Percentiles rank a stretch among this genome's conserved stretches.
phyloP scores from a whole-genome alignment of 2,113 vertebrate genomes.

The Oryzias celebensis region DNA sequence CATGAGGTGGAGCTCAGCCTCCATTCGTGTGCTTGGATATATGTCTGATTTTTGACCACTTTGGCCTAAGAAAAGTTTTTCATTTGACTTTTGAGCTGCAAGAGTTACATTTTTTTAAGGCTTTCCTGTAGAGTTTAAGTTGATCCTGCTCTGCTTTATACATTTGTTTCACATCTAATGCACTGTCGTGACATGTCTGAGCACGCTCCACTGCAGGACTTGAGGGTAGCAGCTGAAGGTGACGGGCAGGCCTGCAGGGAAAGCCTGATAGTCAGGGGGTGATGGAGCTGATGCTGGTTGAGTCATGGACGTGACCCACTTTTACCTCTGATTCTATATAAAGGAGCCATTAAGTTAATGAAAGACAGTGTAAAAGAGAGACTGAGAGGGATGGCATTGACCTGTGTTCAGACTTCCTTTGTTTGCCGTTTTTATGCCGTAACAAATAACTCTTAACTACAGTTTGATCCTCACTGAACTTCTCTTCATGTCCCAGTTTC shows the following conservation, averaged over 20 bases:
- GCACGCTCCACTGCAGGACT: constrained; percentile 30
- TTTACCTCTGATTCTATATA: constrained; percentile 57
- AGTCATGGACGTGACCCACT: constrained; percentile 67
- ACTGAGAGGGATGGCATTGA: constrained; percentile 7
- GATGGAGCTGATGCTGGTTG: constrained; percentile 34
- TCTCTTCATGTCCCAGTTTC: background rate
- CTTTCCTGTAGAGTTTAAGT: background rate
- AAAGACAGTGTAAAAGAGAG: constrained; percentile 9
- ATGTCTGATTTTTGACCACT: constrained; percentile 48
- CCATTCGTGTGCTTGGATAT: constrained; percentile 9
- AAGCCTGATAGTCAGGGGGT: constrained; percentile 47
- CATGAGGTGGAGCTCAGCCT: constrained; percentile 36
- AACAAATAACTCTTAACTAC: too few species aligned
- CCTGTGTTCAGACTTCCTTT: background rate
- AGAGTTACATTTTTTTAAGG: background rate
- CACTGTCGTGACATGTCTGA: background rate
- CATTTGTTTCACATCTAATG: background rate
- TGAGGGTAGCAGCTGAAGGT: constrained; percentile 68
- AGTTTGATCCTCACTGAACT: too few species aligned
- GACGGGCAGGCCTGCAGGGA: constrained; percentile 47
- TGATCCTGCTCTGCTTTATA: background rate
- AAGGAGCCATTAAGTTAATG: constrained; percentile 48
- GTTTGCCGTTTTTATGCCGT: too few species aligned
- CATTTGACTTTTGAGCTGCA: background rate
- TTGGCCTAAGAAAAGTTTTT: constrained; percentile 22